These are phyloP conservation scores for Sinelater perroti DNA, from an alignment of 2,888 invertebrate species.

Conservation along the genomic window DNA sequence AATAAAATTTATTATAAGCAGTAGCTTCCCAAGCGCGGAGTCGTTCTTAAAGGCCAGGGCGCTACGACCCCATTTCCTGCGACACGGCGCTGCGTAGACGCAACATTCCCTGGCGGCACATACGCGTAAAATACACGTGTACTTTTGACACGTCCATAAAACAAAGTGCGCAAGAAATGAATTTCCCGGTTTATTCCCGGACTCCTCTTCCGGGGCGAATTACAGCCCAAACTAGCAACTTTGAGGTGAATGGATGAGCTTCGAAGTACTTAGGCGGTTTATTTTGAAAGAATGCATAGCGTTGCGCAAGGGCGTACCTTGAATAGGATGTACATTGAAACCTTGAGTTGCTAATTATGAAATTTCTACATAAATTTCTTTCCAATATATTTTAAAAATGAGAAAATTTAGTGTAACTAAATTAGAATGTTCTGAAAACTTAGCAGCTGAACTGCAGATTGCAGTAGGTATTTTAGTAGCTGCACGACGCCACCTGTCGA, in stretches of 20 bases:
- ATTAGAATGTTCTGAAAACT: too few relatives aligned
- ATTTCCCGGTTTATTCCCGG: slow-evolving; percentile 5
- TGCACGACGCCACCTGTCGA: slow-evolving; percentile 11
- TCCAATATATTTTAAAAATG: too few relatives aligned
- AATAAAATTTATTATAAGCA: background rate
- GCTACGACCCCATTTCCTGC: slow-evolving; percentile 7
- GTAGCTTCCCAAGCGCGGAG: background rate
- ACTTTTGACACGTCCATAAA: slow-evolving; percentile 17
- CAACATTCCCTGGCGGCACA: background rate
- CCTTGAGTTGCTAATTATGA: too few relatives aligned
- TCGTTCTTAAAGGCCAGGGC: background rate
- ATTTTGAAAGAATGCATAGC: slow-evolving; percentile 1
- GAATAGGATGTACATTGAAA: background rate
- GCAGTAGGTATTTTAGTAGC: too few relatives aligned
- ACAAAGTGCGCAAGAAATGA: slow-evolving; percentile 13
- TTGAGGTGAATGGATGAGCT: slow-evolving; percentile 9
- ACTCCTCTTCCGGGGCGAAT: slow-evolving; percentile 5
- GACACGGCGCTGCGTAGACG: slow-evolving; percentile 11
- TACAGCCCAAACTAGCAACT: slow-evolving; percentile 7
- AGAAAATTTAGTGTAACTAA: too few relatives aligned
- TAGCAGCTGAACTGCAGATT: too few relatives aligned
- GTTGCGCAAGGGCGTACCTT: too few relatives aligned
- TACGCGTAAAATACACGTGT: slow-evolving; percentile 9
- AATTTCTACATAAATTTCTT: too few relatives aligned
- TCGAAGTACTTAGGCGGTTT: background rate